These are phyloP conservation scores for Eurystomus gularis DNA, from an alignment of 2,113 vertebrate species.

Conservation along the genomic window DNA sequence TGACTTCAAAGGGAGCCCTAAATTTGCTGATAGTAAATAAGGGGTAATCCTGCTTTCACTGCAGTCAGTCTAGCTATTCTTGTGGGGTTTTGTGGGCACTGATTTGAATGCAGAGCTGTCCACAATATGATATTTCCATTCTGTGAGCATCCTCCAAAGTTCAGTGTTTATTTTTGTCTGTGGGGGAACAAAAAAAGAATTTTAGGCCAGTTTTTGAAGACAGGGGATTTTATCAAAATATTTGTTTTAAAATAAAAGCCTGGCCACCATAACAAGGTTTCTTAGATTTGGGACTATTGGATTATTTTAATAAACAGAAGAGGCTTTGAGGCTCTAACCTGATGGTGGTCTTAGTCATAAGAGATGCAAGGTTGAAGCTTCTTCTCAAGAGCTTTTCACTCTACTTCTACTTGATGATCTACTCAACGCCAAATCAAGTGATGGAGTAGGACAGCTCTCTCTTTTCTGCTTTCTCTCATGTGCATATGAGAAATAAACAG, in stretches of 20 bases:
- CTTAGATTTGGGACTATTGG: not conserved
- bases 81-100: fast-evolving
- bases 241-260: not conserved
- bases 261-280: not conserved
- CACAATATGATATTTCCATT: not conserved
- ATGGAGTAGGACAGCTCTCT: not conserved
- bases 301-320: not conserved
- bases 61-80: not conserved
- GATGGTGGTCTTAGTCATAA: not conserved
- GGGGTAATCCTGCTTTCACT: not conserved
- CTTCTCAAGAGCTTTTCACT: not conserved
- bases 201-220: fast-evolving
- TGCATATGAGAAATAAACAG: not conserved
- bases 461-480: not conserved
- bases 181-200: not conserved
- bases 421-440: not conserved
- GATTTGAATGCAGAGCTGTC: not conserved
- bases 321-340: not conserved
- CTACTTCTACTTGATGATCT: not conserved
- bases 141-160: not conserved
- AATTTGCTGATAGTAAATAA: constrained; percentile 34
- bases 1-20: constrained; percentile 26
- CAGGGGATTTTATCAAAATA: not conserved
- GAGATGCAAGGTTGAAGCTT: not conserved
- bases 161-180: not conserved